Percentiles rank a stretch among this genome's conserved stretches.
Evolutionary conservation across 2,888 invertebrate species (phyloP).

Genomic region (Acleris laterana): DNA sequence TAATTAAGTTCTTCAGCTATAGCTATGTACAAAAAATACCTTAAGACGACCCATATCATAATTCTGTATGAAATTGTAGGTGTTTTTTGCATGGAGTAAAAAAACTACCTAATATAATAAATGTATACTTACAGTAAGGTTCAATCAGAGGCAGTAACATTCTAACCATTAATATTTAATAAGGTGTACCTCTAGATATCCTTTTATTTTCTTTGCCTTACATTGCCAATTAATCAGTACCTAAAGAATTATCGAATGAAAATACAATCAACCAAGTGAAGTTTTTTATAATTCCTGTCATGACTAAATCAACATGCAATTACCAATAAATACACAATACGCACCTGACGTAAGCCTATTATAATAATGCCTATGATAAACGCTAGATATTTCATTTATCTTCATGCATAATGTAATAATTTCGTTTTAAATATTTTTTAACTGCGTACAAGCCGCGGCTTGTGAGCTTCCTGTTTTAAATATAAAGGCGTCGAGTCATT

Average conservation of each 20-base stretch:
- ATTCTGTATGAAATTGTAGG: too few relatives aligned
- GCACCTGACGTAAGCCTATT: slow-evolving; percentile 33
- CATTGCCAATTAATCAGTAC: background rate
- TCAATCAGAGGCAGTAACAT: too few relatives aligned
- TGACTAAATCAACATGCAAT: slow-evolving; percentile 28
- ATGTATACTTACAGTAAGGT: too few relatives aligned
- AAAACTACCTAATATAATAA: too few relatives aligned
- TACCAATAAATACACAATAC: slow-evolving; percentile 23
- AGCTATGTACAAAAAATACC: too few relatives aligned
- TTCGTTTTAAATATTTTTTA: slow-evolving; percentile 28
- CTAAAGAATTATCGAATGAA: background rate
- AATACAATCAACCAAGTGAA: background rate
- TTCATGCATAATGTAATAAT: slow-evolving; percentile 37
- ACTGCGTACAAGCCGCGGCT: slow-evolving; percentile 13
- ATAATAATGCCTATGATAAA: slow-evolving; percentile 36
- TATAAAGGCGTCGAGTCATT: slow-evolving; percentile 41
- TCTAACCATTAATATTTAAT: too few relatives aligned
- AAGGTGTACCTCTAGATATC: too few relatives aligned
- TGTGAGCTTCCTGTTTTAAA: slow-evolving; percentile 19
- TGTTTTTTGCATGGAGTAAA: too few relatives aligned
- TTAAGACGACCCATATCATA: too few relatives aligned
- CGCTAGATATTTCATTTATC: slow-evolving; percentile 36
- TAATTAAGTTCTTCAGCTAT: too few relatives aligned
- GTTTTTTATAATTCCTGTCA: background rate
- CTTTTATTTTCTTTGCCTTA: too few relatives aligned